Conservation (phyloP, 2,113 vertebrate genomes). For the Brachypodius melanocephalos region DNA sequence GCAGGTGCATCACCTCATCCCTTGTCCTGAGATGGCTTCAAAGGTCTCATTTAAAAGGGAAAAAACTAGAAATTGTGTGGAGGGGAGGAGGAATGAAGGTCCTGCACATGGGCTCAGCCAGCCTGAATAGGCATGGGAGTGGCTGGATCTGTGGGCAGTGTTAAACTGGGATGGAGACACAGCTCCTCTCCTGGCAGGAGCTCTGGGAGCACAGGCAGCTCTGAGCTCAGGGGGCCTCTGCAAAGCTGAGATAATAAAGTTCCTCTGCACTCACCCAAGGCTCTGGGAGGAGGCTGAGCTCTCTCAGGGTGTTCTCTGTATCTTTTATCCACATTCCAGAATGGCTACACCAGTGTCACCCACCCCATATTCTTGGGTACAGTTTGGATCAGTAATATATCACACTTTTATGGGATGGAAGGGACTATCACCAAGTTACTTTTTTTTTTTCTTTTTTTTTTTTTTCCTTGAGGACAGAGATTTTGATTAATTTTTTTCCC, state of each 20-base stretch:
- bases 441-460: not conserved
- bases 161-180: not conserved
- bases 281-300: not conserved
- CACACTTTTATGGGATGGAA: not conserved
- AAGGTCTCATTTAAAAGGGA: not conserved
- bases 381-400: not conserved
- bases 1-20: fast-evolving
- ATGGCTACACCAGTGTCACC: not conserved
- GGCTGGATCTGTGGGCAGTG: not conserved
- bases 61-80: not conserved
- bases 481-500: slow-evolving; percentile 1
- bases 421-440: not conserved
- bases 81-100: not conserved
- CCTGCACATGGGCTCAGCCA: fast-evolving
- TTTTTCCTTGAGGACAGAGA: not conserved
- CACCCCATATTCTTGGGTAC: not conserved
- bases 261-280: not conserved
- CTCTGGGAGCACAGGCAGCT: not conserved
- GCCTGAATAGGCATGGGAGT: not conserved
- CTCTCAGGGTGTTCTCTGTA: not conserved
- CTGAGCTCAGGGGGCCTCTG: not conserved
- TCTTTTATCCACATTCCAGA: not conserved
- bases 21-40: not conserved
- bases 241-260: not conserved
- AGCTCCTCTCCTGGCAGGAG: not conserved